A percentile compares a stretch with the other conserved stretches of the same genome.
phyloP scores from a whole-genome alignment of 2,888 invertebrate genomes.

The Helicoverpa assulta region DNA sequence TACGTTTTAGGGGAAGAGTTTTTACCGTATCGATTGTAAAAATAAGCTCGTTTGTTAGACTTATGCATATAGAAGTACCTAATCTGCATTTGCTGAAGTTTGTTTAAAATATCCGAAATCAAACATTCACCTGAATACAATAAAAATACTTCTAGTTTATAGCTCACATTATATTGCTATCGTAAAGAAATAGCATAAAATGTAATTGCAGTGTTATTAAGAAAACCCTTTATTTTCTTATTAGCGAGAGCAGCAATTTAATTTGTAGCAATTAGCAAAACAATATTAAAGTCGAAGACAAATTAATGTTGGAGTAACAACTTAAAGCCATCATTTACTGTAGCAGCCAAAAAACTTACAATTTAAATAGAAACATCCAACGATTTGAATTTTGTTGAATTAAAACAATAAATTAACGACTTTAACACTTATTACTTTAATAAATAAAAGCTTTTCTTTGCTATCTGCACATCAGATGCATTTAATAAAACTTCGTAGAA shows the following conservation, averaged over 20 bases:
- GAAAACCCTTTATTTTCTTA: not conserved
- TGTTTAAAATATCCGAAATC: too few species aligned
- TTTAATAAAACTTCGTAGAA: not conserved
- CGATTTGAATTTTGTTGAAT: not conserved
- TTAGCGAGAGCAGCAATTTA: not conserved
- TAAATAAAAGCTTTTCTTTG: not conserved
- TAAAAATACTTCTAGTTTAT: not conserved
- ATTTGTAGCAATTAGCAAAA: not conserved
- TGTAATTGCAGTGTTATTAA: too few species aligned
- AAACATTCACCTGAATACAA: too few species aligned
- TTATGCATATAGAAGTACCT: not conserved
- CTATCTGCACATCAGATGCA: not conserved
- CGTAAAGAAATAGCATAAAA: too few species aligned
- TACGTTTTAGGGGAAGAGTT: not conserved
- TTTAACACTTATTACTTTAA: not conserved
- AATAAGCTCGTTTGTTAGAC: not conserved
- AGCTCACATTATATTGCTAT: too few species aligned
- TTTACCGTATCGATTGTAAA: conserved; percentile 3
- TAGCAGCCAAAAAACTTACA: not conserved
- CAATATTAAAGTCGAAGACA: not conserved
- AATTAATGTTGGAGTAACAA: not conserved
- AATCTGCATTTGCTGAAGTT: not conserved
- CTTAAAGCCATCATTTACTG: not conserved
- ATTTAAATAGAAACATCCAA: not conserved
- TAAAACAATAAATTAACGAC: not conserved